phyloP scores from a whole-genome alignment of 2,113 vertebrate genomes.

The Microtus richardsoni region DNA sequence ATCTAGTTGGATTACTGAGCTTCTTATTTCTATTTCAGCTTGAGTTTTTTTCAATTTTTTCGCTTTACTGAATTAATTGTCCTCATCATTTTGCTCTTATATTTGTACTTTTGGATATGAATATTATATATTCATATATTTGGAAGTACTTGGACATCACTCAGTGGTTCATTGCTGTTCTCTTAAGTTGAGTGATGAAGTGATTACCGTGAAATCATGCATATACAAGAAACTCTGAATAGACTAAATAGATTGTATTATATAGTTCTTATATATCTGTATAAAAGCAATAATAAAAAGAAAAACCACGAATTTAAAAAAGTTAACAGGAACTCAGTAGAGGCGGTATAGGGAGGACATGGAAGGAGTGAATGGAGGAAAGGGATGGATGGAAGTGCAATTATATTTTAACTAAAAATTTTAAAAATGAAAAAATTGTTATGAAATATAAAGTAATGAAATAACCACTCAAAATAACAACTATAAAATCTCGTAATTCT shows the following conservation, averaged over 20 bases:
- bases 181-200: background rate
- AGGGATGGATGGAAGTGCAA: rapidly evolving
- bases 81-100: background rate
- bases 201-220: background rate
- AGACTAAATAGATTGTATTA: background rate
- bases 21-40: background rate
- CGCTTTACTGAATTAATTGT: background rate
- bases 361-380: background rate
- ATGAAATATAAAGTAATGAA: background rate
- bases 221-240: background rate
- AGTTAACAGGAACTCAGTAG: background rate
- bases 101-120: background rate
- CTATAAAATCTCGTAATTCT: background rate
- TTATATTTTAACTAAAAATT: background rate
- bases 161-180: background rate
- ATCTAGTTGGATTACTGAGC: background rate
- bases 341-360: background rate
- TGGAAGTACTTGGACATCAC: background rate
- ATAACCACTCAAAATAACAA: background rate
- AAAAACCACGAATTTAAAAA: background rate
- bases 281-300: background rate
- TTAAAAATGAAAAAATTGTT: background rate
- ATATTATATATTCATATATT: background rate
- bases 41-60: background rate
- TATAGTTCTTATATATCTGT: background rate